Evolutionary conservation across 2,888 invertebrate species (phyloP), one percentile per base, ranked within the genome.

Genomic region (Netelia virgata): DNA sequence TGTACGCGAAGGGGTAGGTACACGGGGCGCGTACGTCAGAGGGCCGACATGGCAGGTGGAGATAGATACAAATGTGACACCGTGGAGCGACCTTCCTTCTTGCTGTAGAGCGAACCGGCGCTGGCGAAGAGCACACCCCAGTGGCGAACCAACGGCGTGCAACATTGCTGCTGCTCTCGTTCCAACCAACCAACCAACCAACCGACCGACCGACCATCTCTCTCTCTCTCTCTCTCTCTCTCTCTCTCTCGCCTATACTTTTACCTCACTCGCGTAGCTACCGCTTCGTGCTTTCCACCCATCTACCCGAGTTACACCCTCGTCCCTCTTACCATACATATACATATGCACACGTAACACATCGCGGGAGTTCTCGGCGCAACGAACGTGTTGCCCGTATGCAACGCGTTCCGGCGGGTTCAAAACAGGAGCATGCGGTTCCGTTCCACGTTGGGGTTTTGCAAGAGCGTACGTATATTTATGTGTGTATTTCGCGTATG

Each of bases 51-150:
- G 74, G 59, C 61, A 36, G 79, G 59, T 78, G 77, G 64, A 79
- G 83, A 83, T 83, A 72, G 86, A 84, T 82, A 87, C 77, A 77
- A 87, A 87, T 82, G 72, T 82, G 87, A 85, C 78, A 87, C 55
- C 63, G 82, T 63, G 68, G 82, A 53, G 36, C 61, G 59, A 63
- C 57, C 69, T 79, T 79, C 70, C 75, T 70, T 64, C 64, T 61
- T 75, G 36, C 64, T 64, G 70, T 50, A 66, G 28, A 77, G 68
- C 47, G 43, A 47, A 18, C 1, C 16, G 16, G 28, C 23, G 16
- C 53, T 61, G 18, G 59, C n/a, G 43, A 69, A 77, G 69, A 14
- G 50, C 50, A n/a, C n/a, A 50, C 50, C 11, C n/a, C 55, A n/a
- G 28, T 53, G 69, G 69, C 70, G 36, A 47, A 43, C 69, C 64